Percentiles rank a stretch among this genome's conserved stretches.
Conservation (phyloP, 2,888 invertebrate species). For the Hydroisotoma schaefferi region DNA sequence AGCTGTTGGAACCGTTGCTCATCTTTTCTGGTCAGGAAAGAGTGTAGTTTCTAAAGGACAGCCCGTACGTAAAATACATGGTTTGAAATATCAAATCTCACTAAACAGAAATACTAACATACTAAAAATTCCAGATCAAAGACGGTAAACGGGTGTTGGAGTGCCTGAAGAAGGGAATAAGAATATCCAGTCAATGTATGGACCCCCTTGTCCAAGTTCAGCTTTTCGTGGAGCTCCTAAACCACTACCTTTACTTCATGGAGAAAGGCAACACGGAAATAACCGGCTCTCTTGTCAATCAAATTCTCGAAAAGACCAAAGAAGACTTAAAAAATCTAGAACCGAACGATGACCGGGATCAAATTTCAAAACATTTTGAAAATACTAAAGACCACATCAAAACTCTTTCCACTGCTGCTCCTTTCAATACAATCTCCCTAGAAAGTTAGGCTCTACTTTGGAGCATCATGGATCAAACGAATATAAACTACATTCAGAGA, state of each 20-base stretch:
- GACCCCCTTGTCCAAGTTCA: slow-evolving; percentile 95
- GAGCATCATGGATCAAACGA: too few relatives aligned
- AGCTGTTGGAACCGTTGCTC: slow-evolving; percentile 88
- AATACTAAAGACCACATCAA: slow-evolving; percentile 80
- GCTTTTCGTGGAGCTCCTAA: slow-evolving; percentile 88
- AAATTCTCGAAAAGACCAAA: slow-evolving; percentile 83
- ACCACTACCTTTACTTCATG: slow-evolving; percentile 87
- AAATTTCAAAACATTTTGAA: slow-evolving; percentile 91
- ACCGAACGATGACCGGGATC: slow-evolving; percentile 91
- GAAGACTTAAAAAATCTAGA: slow-evolving; percentile 92
- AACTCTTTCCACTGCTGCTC: slow-evolving; percentile 54
- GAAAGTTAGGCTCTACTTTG: too few relatives aligned
- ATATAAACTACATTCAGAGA: too few relatives aligned
- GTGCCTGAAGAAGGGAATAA: slow-evolving; percentile 89
- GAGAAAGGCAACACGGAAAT: slow-evolving; percentile 78
- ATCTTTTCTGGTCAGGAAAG: slow-evolving; percentile 95
- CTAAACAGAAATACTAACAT: background rate
- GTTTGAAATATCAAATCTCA: background rate
- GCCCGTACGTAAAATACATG: slow-evolving; percentile 51
- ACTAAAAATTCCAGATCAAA: slow-evolving; percentile 67
- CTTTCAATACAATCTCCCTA: too few relatives aligned
- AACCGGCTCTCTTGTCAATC: slow-evolving; percentile 62
- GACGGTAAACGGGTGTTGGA: slow-evolving; percentile 90
- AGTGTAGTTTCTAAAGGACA: slow-evolving; percentile 55
- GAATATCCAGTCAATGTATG: slow-evolving; percentile 96